Conservation (phyloP, 2,113 vertebrate genomes). For the Cryptotis parvus region DNA sequence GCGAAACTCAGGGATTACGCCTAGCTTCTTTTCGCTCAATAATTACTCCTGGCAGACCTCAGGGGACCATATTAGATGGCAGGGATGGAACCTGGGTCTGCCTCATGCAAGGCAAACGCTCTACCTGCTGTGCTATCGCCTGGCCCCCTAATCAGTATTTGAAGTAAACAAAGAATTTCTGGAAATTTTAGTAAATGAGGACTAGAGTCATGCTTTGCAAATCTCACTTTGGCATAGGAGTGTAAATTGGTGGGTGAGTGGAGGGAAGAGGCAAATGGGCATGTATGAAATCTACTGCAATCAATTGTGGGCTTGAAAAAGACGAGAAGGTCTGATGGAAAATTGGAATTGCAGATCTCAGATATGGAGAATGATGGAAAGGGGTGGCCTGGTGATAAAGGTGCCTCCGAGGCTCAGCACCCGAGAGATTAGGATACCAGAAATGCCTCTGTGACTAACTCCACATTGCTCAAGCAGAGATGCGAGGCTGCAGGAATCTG, state of each 20-base stretch:
- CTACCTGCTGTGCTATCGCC: no score
- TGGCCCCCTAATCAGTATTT: accelerated
- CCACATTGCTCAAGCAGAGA: background rate
- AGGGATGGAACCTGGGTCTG: no score
- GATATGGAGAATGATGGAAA: background rate
- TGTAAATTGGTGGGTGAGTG: background rate
- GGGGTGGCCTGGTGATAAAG: background rate
- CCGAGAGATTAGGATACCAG: background rate
- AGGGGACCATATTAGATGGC: no score
- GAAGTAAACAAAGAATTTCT: background rate
- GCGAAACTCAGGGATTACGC: no score
- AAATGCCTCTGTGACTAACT: background rate
- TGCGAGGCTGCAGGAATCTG: no score
- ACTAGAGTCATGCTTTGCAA: background rate
- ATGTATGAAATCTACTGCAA: background rate
- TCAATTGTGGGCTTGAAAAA: background rate
- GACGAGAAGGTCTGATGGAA: background rate
- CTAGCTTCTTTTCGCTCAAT: no score
- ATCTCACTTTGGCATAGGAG: background rate
- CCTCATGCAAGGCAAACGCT: no score
- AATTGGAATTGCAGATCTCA: background rate
- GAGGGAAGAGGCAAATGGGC: accelerated
- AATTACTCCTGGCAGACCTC: no score
- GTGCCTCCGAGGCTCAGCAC: background rate
- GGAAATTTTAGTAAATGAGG: background rate